phyloP scores from a whole-genome alignment of 2,888 invertebrate genomes.

The Oscheius myriophilus region DNA sequence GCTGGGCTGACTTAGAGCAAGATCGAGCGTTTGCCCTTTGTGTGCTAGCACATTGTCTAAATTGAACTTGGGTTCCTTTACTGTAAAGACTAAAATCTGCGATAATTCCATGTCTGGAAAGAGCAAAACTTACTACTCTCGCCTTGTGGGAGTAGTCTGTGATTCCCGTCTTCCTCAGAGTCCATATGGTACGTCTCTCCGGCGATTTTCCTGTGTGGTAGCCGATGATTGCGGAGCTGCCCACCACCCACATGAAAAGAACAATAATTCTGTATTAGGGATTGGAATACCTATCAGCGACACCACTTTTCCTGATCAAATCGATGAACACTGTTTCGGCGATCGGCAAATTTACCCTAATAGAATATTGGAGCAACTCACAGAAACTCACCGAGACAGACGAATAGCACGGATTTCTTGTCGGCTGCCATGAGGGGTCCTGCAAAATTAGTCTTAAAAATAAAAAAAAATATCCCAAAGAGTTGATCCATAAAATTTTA shows the following conservation, averaged over 20 bases:
- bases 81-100: constrained; percentile 76
- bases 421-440: not conserved
- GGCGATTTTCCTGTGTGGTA: constrained; percentile 88
- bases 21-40: no score
- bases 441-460: no score
- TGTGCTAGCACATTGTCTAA: no score
- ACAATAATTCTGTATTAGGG: constrained; percentile 3
- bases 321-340: constrained; percentile 90
- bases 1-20: no score
- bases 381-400: constrained; percentile 67
- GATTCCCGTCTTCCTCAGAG: constrained; percentile 80
- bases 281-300: constrained; percentile 33
- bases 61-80: no score
- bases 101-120: no score
- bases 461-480: no score
- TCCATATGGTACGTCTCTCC: constrained; percentile 81
- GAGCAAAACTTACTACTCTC: constrained; percentile 77
- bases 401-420: constrained; percentile 69
- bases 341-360: constrained; percentile 92
- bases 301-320: constrained; percentile 78
- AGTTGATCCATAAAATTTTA: no score
- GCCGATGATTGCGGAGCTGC: constrained; percentile 88
- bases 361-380: constrained; percentile 23
- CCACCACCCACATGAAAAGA: constrained; percentile 80
- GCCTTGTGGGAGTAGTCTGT: constrained; percentile 79